Conservation (phyloP, 2,113 vertebrate genomes). For the Nyctibius bracteatus region DNA sequence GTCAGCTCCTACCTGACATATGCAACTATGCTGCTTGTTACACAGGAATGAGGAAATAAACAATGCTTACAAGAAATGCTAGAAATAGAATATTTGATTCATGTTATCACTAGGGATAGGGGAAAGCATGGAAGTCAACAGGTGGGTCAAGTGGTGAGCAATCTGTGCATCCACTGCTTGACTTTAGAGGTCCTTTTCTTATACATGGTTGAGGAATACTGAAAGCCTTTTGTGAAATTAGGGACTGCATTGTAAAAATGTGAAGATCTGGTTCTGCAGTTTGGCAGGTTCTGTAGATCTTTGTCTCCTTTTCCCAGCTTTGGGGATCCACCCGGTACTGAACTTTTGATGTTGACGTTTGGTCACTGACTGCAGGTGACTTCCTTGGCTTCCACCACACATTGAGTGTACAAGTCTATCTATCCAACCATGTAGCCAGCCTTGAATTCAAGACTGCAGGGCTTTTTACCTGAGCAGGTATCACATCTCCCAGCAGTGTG, state of each 20-base stretch:
- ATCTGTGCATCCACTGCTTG: neutral
- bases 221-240: neutral
- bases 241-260: neutral
- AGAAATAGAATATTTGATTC: slow-evolving; percentile 37
- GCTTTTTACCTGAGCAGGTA: neutral
- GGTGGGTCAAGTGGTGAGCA: neutral
- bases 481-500: neutral
- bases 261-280: neutral
- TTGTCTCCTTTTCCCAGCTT: neutral
- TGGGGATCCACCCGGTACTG: neutral
- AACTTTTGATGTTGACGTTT: neutral
- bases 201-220: neutral
- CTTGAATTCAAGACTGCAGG: neutral
- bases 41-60: neutral
- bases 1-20: neutral
- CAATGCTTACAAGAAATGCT: neutral
- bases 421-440: accelerated
- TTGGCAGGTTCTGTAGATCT: neutral
- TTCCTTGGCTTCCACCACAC: neutral
- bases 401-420: neutral
- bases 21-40: neutral
- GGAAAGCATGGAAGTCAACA: neutral
- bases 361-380: neutral
- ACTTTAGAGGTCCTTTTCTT: neutral
- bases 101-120: neutral